Evolutionary conservation across 1,140 invertebrate species (phyloP).

Genomic region (Ptiloglossa arizonensis): DNA sequence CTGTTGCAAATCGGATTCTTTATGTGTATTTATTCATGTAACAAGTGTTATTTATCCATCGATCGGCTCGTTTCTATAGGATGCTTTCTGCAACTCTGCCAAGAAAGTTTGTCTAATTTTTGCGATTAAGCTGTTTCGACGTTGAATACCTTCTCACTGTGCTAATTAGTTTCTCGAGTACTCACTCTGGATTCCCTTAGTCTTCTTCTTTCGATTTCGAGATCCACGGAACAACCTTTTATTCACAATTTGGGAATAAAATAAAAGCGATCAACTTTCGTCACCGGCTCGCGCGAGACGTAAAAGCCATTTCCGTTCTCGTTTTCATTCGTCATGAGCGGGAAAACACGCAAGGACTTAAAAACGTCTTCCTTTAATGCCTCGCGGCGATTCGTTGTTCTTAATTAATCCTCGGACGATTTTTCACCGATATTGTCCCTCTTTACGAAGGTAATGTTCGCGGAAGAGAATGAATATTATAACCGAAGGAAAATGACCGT

Average conservation of each 20-base stretch:
- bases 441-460: background rate
- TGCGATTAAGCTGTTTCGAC: background rate
- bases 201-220: too few relatives aligned
- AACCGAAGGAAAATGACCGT: background rate
- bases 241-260: too few relatives aligned
- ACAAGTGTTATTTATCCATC: background rate
- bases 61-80: background rate
- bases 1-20: too few relatives aligned
- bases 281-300: too few relatives aligned
- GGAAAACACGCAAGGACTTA: too few relatives aligned
- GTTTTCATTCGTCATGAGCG: background rate
- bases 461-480: background rate
- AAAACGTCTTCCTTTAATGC: background rate
- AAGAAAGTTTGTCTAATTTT: background rate
- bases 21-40: too few relatives aligned
- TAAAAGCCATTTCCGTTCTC: too few relatives aligned
- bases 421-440: background rate
- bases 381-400: background rate
- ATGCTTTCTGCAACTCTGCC: background rate
- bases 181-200: background rate
- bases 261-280: too few relatives aligned
- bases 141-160: background rate
- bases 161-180: background rate
- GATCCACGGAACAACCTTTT: too few relatives aligned
- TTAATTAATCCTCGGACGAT: slow-evolving; percentile 5